phyloP scores from a whole-genome alignment of 2,113 vertebrate species.

The Elaphurus davidianus region DNA sequence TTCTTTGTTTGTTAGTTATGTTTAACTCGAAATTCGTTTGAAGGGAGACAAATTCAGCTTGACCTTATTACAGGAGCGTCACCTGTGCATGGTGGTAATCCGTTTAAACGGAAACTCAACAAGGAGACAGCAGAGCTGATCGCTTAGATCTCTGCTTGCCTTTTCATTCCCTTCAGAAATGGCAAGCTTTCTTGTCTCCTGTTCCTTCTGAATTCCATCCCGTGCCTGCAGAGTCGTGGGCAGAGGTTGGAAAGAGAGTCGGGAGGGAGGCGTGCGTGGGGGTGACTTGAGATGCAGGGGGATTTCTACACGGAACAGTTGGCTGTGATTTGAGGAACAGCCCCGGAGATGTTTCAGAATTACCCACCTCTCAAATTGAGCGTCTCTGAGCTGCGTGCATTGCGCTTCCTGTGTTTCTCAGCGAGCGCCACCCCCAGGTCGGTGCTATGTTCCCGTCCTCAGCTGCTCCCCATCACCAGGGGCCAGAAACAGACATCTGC shows the following conservation, averaged over 20 bases:
- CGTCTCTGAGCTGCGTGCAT: rapidly evolving
- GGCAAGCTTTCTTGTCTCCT: neutral
- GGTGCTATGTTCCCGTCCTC: neutral
- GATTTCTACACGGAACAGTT: neutral
- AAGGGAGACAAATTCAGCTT: neutral
- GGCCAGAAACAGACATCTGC: no score
- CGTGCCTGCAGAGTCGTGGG: neutral
- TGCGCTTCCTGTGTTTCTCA: neutral
- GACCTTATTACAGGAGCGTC: rapidly evolving
- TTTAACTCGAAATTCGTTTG: neutral
- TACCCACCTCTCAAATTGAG: no score
- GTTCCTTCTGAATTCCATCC: neutral
- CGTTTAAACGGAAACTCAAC: neutral
- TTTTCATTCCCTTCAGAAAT: neutral
- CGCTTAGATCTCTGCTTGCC: neutral
- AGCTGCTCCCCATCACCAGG: neutral
- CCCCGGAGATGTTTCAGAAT: neutral
- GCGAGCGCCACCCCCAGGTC: no score
- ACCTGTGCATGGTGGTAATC: neutral
- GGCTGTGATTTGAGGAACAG: no score
- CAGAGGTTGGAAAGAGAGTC: neutral
- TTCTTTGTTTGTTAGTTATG: neutral
- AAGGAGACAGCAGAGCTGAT: neutral
- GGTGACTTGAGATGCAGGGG: neutral
- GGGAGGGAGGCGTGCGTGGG: neutral